Evolutionary conservation across 2,888 invertebrate genomes (phyloP).

Genomic region (Crepidodera aurea): DNA sequence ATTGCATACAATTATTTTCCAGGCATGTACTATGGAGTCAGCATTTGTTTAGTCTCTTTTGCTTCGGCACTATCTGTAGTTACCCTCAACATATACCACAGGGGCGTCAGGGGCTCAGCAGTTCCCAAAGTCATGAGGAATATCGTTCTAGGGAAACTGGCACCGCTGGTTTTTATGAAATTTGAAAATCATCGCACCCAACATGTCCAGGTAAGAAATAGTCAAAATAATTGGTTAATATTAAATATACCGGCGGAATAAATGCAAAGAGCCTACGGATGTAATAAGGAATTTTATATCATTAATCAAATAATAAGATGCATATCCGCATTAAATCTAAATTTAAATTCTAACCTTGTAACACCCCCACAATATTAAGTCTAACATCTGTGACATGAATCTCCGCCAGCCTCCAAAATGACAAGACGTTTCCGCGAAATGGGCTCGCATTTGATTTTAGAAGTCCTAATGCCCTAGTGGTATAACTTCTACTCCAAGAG

Average conservation of each 20-base stretch:
- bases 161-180: constrained; percentile 76
- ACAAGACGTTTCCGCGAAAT: not conserved
- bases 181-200: constrained; percentile 65
- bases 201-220: constrained; percentile 53
- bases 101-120: constrained; percentile 81
- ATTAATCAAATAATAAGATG: not conserved
- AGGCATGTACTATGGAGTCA: constrained; percentile 85
- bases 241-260: no score
- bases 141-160: constrained; percentile 78
- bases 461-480: not conserved
- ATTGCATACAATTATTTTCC: constrained; percentile 52
- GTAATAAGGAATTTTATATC: no score
- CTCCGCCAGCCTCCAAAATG: not conserved
- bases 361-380: not conserved
- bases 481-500: not conserved
- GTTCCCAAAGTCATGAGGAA: constrained; percentile 76
- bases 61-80: constrained; percentile 84
- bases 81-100: constrained; percentile 85
- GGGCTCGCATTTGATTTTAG: not conserved
- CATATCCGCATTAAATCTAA: not conserved
- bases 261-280: no score
- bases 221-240: no score
- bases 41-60: constrained; percentile 82
- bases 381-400: not conserved
- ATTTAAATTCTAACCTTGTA: not conserved